Evolutionary conservation across 2,797 vertebrate species (phyloP), one percentile per base, ranked within the genome.

Genomic region (Florisuga fusca): DNA sequence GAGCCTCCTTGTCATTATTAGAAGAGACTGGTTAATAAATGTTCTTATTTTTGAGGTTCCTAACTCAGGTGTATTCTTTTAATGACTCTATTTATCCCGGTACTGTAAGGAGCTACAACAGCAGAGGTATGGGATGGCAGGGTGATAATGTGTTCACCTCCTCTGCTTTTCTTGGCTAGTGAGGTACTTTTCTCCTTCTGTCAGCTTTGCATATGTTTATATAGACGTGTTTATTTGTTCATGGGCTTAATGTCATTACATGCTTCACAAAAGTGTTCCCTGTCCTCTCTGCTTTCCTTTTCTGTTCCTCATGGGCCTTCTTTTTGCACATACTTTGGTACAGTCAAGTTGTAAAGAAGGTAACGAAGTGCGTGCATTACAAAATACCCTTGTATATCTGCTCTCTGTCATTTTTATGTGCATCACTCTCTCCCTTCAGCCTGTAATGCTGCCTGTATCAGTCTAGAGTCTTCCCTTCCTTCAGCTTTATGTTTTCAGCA

Each of bases 261-360:
- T 22, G 41, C 27, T 31, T 72, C 31, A 29, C 20, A 51, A n/a
- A 33, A 59, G n/a, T 22, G 5, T 83, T 90, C 33, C 48, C 23
- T 74, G 36, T 82, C 25, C 75, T 84, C 58, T 71, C 29, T 1
- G n/a, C 36, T 82, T 82, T 78, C 58, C 36, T 74, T 73, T 62
- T 13, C 41, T 91, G n/a, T 53, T 64, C 67, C 59, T 68, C 27
- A 3, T 11, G 11, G 33, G 36, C 76, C 90, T 91, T 75, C 45
- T 64, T 95, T 93, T 79, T 94, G 79, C 87, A 58, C 58, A 27
- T 67, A 87, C 57, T 90, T 96, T 95, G 68, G 62, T 87, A 69
- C 43, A 54, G 75, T 73, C 36, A 34, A 54, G 53, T 57, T 84
- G 72, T 68, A 83, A 93, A 79, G 62, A 69, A 1, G 3, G 64